Evolutionary conservation across 2,797 vertebrate genomes (phyloP).

Genomic region (Carcharodon carcharias): DNA sequence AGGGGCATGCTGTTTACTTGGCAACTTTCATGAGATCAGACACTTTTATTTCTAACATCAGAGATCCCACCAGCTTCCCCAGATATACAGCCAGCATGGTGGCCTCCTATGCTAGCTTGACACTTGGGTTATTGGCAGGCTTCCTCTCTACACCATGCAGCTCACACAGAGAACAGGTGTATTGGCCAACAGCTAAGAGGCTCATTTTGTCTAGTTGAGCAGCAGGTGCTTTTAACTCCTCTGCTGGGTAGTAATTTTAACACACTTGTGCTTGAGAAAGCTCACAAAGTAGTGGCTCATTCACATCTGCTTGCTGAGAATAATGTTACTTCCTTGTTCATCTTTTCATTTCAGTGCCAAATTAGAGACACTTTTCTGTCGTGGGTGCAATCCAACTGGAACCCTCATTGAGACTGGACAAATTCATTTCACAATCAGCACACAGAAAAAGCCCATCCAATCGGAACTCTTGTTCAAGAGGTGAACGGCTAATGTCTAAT

Average conservation of each 20-base stretch:
- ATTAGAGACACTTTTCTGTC: not conserved
- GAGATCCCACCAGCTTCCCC: not conserved
- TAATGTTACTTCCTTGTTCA: not conserved
- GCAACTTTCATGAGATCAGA: not conserved
- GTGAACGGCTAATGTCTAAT: not conserved
- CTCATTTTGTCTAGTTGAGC: not conserved
- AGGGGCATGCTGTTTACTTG: not conserved
- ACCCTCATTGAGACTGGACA: not conserved
- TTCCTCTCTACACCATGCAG: not conserved
- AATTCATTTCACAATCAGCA: too few relatives aligned
- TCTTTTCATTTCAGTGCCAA: not conserved
- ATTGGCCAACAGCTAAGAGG: not conserved
- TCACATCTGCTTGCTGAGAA: not conserved
- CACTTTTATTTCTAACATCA: not conserved
- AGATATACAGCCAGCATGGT: too few relatives aligned
- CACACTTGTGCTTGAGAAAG: not conserved
- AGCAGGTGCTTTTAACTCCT: not conserved
- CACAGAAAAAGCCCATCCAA: not conserved
- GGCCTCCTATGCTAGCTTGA: not conserved
- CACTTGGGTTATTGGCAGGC: not conserved
- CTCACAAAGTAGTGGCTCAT: not conserved
- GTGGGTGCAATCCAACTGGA: not conserved
- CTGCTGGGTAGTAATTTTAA: not conserved
- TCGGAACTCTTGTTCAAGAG: not conserved
- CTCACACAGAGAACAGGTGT: not conserved